These are phyloP conservation scores for Calidris pugnax DNA, from an alignment of 2,113 vertebrate genomes.

Conservation along the genomic window DNA sequence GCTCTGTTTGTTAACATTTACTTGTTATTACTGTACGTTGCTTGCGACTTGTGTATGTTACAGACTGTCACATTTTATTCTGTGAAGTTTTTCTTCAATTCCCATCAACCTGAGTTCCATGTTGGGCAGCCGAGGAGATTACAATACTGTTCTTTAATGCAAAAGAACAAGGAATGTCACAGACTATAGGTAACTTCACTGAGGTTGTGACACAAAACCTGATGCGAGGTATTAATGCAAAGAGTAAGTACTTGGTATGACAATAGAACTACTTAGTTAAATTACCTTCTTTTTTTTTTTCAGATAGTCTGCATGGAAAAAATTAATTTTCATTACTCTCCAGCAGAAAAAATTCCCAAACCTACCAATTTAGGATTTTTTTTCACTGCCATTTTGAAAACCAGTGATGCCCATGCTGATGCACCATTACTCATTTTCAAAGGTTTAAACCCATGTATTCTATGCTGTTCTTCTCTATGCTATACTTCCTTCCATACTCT, in stretches of 20 bases:
- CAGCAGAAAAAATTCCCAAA: slow-evolving; percentile 54
- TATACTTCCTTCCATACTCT: slow-evolving; percentile 11
- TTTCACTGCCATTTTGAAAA: slow-evolving; percentile 67
- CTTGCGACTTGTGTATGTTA: slow-evolving; percentile 76
- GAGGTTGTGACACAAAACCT: slow-evolving; percentile 68
- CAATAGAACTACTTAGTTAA: slow-evolving; percentile 54
- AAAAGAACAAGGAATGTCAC: slow-evolving; percentile 73
- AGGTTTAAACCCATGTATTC: slow-evolving; percentile 63
- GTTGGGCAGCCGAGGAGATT: slow-evolving; percentile 71
- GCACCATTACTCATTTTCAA: slow-evolving; percentile 68
- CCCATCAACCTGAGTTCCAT: slow-evolving; percentile 71
- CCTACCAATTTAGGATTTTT: slow-evolving; percentile 26
- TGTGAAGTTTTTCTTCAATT: slow-evolving; percentile 74
- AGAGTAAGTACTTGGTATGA: slow-evolving; percentile 77
- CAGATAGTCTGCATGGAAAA: slow-evolving; percentile 67
- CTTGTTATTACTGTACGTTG: slow-evolving; percentile 71
- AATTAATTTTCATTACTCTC: slow-evolving; percentile 53
- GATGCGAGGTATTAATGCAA: slow-evolving; percentile 68
- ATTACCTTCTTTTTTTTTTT: slow-evolving; percentile 37
- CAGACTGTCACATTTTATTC: slow-evolving; percentile 78
- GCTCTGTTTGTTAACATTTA: slow-evolving; percentile 76
- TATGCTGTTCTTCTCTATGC: slow-evolving; percentile 45
- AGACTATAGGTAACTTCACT: slow-evolving; percentile 71
- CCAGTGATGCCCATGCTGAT: slow-evolving; percentile 46
- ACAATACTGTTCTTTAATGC: slow-evolving; percentile 68